Percentiles rank a stretch among this genome's conserved stretches.
Evolutionary conservation across 1,140 invertebrate species (phyloP).

Genomic region (Lordiphosa clarofinis): DNA sequence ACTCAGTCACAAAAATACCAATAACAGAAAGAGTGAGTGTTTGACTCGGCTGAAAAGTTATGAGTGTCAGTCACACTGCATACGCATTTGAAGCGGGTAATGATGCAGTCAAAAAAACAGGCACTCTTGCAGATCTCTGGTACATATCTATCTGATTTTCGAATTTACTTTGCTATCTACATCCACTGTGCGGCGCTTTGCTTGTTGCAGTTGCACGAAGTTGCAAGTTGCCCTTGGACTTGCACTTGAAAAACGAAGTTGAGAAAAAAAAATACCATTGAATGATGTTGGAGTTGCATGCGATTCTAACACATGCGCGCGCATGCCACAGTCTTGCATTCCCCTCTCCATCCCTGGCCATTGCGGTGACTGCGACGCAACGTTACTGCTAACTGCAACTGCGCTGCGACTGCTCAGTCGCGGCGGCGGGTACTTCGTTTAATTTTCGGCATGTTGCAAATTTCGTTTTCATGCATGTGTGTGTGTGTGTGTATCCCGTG

Average conservation of each 20-base stretch:
- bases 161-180: slow-evolving; percentile 10
- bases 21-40: no score
- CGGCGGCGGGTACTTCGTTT: slow-evolving; percentile 29
- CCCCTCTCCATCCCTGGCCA: background rate
- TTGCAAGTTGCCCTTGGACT: slow-evolving; percentile 73
- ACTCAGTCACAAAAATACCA: no score
- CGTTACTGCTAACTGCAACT: slow-evolving; percentile 2
- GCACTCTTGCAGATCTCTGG: no score
- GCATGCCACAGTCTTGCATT: slow-evolving; percentile 3
- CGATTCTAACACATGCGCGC: slow-evolving; percentile 43
- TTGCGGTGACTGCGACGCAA: slow-evolving; percentile 21
- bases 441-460: slow-evolving; percentile 66
- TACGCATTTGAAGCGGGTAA: no score
- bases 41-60: no score
- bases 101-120: no score
- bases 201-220: slow-evolving; percentile 46
- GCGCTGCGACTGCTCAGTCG: background rate
- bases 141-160: no score
- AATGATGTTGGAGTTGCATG: slow-evolving; percentile 27
- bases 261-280: background rate
- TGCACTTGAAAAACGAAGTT: slow-evolving; percentile 70
- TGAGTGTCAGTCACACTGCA: no score
- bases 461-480: slow-evolving; percentile 67
- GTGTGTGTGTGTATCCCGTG: slow-evolving; percentile 21
- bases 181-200: slow-evolving; percentile 1